Evolutionary conservation across 1,140 invertebrate species (phyloP), one percentile per base, ranked within the genome.

Genomic region (Tetramorium simillimum): DNA sequence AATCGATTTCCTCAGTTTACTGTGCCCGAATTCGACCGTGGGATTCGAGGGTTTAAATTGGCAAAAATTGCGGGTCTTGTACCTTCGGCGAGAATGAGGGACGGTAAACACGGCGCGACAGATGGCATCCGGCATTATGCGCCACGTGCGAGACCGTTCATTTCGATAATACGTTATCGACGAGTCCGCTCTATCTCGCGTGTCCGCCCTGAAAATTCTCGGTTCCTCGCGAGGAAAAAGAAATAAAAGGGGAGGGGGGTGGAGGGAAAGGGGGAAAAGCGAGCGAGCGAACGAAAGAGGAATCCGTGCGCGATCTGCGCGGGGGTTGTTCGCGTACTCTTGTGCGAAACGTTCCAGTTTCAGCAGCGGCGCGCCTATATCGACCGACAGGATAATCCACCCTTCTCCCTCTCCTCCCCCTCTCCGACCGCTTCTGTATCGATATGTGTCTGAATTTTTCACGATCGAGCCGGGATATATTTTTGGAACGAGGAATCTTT

Each of bases 361-460:
- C 75, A 77, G 75, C 51, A 65, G 53, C 67, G 51, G 85, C 81
- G 51, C 80, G 69, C 80, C 80, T 73, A 73, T 84, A 85, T 87
- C 86, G 86, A 87, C 58, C 86, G 86, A 73, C 53, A 84, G 78
- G 67, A 87, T 87, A 73, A 87, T 87, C 86, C 67, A n/a, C 46
- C 51, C 16, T 18, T 37, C 53, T 18, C 43, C 49, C 10, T 12
- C n/a, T 63, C 18, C 33, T 10, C 21, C 40, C 16, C 7, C 46
- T 9, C 46, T 33, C 63, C 14, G 28, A 37, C 49, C n/a, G 37
- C 18, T 46, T 72, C 77, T 58, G 77, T 87, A 84, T 87, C 86
- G 86, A 84, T 87, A 87, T 65, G 67, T 53, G 80, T 58, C 58
- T 87, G 86, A 82, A 87, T 87, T 84, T 87, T 87, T 87, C 80